Evolutionary conservation across 2,797 vertebrate species (phyloP), one percentile per base, ranked within the genome.

Genomic region (Danio aesculapii): DNA sequence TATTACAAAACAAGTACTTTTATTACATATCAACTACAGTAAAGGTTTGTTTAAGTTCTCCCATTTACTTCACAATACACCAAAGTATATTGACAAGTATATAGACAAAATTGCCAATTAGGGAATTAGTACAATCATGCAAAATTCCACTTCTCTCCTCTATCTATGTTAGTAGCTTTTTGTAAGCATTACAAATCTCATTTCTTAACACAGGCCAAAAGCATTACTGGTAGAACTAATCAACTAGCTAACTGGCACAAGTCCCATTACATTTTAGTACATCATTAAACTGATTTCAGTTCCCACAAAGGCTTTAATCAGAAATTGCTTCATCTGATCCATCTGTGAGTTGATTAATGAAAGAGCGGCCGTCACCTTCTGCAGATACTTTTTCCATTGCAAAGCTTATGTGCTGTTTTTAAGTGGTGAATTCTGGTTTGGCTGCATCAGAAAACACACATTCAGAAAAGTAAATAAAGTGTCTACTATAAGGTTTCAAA

Each of bases 281-380:
- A 82, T 59, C 49, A 74, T 75, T 81, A 57, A 72, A 81, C 81
- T 77, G 21, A 83, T 79, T 83, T 4, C 41, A 81, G 50, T 81
- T 76, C 49, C 71, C 52, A 58, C 50, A 81, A 81, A 73, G 64
- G 74, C 64, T 78, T 84, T 86, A 84, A 81, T 83, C 70, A 72
- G 71, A 71, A 75, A 81, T 68, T 50, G 75, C 67, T 83, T 83
- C 39, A 58, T 79, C 57, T 13, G 41, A 50, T 83, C 64, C 58
- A 13, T 75, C 67, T 81, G 62, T 81, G 81, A 58, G 63, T 79
- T 79, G 66, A 71, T 81, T 83, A 83, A 83, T 86, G 73, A 83
- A 46, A 84, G 66, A 63, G 13, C 11, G 58, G 49, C 57, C 17
- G 58, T 47, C 55, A 49, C 71, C 55, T 59, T 59, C 71, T 47